Base-by-base conservation (phyloP, 2,113 vertebrate genomes). In the Ploceus nigricollis region DNA sequence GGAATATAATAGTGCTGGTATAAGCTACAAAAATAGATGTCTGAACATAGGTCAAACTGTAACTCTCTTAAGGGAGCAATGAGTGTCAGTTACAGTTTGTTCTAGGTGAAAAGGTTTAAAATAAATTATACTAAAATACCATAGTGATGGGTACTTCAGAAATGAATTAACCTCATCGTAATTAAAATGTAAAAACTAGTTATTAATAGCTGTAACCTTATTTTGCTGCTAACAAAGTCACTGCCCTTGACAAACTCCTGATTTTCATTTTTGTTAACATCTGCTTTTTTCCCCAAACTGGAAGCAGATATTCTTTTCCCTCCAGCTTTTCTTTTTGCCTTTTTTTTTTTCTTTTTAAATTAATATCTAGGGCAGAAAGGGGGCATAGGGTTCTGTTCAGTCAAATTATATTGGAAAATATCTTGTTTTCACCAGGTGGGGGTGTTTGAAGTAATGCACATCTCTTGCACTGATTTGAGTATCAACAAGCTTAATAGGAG, bases 131-230 rank as follows among this genome's bases (percentile, higher is more conserved):
- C 30, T 72, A 70, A 91, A 91, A 73, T 90, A 79, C 50, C 42
- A 13, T 50, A 69, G 66, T 87, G 66, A 45, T 76, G 35, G 33
- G 25, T 90, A 54, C 33, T 54, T 93, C n/a, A 89, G 70, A 82
- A 95, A 73, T 85, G 0, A 69, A 90, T 77, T 80, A 2, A 42
- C 81, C 56, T 70, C 35, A 53, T 39, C 47, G 64, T 84, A 91
- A 89, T 94, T 72, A 89, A 83, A 91, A 89, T 84, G 40, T 64
- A 58, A 82, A 70, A 61, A 37, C 30, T 63, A 40, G 84, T n/a
- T 93, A 91, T 91, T 89, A 73, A 89, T 84, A 89, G 72, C 56
- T 70, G 5, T 90, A 90, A 81, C 77, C 44, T 89, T 82, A 58
- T 70, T 88, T 94, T 91, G 44, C 81, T 87, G 57, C 64, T 80